Conservation (phyloP, 1,140 invertebrate species). For the Riptortus pedestris region DNA sequence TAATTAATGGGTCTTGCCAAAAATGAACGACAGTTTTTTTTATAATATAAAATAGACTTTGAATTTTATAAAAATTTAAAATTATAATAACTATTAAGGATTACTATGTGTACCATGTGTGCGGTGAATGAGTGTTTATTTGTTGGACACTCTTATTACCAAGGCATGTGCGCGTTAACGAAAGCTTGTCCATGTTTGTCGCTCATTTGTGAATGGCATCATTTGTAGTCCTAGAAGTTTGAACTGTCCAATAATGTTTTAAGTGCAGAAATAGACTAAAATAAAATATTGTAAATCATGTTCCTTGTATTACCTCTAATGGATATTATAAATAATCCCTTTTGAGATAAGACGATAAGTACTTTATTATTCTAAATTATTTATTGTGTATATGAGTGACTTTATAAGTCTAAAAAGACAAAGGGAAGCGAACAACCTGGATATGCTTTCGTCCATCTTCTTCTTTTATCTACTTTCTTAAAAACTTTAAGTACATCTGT, state of each 20-base stretch:
- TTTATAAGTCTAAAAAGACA: not conserved
- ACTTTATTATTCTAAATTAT: no score
- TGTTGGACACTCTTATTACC: slow-evolving; percentile 24
- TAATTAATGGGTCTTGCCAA: slow-evolving; percentile 33
- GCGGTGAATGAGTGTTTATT: slow-evolving; percentile 29
- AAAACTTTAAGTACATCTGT: slow-evolving; percentile 22
- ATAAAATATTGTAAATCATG: not conserved
- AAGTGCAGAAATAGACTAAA: not conserved
- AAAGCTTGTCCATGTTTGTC: slow-evolving; percentile 15
- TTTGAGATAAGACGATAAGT: no score
- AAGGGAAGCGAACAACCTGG: slow-evolving; percentile 13
- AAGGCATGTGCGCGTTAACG: slow-evolving; percentile 18
- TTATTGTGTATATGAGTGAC: no score
- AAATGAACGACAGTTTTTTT: slow-evolving; percentile 31
- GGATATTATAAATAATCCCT: no score
- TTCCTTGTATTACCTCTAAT: no score
- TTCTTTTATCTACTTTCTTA: slow-evolving; percentile 25
- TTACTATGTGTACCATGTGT: slow-evolving; percentile 28
- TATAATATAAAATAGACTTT: slow-evolving; percentile 29
- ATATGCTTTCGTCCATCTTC: slow-evolving; percentile 23
- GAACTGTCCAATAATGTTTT: not conserved
- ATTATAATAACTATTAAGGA: slow-evolving; percentile 27
- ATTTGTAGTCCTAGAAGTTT: not conserved
- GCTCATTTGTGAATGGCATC: not conserved
- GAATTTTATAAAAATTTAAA: slow-evolving; percentile 28